These are phyloP conservation scores for Flexamia atlantica DNA, from an alignment of 2,888 invertebrate species.

Conservation along the genomic window DNA sequence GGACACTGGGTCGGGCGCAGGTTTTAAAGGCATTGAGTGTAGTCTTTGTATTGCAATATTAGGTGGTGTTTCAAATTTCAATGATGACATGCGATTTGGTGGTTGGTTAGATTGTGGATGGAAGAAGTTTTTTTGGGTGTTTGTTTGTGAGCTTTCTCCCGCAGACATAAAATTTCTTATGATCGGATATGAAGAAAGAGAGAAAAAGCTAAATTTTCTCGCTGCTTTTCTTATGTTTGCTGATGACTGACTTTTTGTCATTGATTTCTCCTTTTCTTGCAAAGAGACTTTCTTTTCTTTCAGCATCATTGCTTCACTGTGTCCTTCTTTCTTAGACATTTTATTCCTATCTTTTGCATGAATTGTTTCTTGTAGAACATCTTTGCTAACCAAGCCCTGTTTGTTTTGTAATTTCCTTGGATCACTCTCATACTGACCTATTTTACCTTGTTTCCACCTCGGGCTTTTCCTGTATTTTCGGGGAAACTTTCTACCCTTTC, in stretches of 20 bases:
- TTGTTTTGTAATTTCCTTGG: conserved; percentile 2
- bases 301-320: not conserved
- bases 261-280: not conserved
- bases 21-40: conserved; percentile 5
- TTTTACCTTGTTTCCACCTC: conserved; percentile 28
- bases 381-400: not conserved
- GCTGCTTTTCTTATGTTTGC: conserved; percentile 27
- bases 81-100: conserved; percentile 8
- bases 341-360: not conserved
- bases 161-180: conserved; percentile 34
- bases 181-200: conserved; percentile 16
- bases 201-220: conserved; percentile 33
- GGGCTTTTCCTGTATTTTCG: conserved; percentile 26
- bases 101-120: not conserved
- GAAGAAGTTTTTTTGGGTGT: not conserved
- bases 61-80: not conserved
- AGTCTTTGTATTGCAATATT: conserved; percentile 1
- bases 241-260: not conserved
- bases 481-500: conserved; percentile 1
- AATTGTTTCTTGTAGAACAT: not conserved
- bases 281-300: not conserved
- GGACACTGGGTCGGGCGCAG: not conserved
- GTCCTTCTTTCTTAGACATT: not conserved
- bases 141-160: not conserved
- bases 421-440: conserved; percentile 17